Percentiles rank a stretch among this genome's conserved stretches.
phyloP scores from a whole-genome alignment of 2,888 invertebrate species.

The Digitonthophagus gazella region DNA sequence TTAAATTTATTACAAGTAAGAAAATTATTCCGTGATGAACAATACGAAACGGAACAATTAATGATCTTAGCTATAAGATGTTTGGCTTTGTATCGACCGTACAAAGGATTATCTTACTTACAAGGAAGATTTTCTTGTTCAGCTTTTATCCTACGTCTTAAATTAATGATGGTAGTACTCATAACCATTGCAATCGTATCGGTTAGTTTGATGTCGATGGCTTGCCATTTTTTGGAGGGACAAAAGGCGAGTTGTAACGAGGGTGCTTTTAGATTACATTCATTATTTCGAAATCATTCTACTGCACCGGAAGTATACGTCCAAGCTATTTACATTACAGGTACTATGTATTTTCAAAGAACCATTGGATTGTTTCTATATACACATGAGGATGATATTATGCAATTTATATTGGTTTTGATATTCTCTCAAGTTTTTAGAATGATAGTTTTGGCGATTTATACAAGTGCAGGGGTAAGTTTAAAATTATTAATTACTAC shows the following conservation, averaged over 20 bases:
- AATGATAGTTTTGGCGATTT: conserved; percentile 20
- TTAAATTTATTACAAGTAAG: background rate
- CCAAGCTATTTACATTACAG: conserved; percentile 17
- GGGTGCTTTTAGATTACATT: conserved; percentile 8
- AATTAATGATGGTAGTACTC: conserved; percentile 18
- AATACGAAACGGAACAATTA: background rate
- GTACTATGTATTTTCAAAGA: conserved; percentile 20
- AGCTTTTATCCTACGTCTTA: conserved; percentile 16
- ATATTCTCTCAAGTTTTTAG: conserved; percentile 14
- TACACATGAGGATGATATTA: conserved; percentile 17
- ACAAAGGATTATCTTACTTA: conserved; percentile 19
- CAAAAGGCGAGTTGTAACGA: background rate
- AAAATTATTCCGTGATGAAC: background rate
- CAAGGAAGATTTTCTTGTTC: conserved; percentile 19
- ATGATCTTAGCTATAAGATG: conserved; percentile 16
- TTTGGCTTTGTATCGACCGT: conserved; percentile 21
- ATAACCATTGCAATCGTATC: conserved; percentile 18
- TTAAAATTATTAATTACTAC: background rate
- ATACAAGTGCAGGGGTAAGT: conserved; percentile 26
- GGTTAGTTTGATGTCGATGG: conserved; percentile 11
- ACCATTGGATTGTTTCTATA: conserved; percentile 18
- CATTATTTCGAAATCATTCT: conserved; percentile 7
- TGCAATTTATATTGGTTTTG: conserved; percentile 7
- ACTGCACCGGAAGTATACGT: conserved; percentile 7
- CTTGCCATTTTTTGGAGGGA: conserved; percentile 16